Base-by-base conservation (phyloP, 2,797 vertebrate species). In the Sciurus vulgaris region DNA sequence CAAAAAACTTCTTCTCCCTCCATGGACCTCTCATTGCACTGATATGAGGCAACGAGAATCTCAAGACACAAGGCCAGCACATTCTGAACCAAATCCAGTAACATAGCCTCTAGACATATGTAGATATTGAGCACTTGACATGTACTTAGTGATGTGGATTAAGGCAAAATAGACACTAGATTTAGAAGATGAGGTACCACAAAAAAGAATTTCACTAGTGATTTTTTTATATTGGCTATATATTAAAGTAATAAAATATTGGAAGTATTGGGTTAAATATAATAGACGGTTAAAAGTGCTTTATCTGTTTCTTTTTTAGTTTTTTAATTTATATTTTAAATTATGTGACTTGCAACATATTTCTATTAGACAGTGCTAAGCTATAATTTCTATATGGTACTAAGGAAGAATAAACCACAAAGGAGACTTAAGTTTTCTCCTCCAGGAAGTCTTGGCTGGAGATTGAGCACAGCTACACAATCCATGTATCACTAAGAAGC, bases 171-270 rank as follows among this genome's bases (percentile, higher is more conserved):
- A 74, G 0, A 17, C 3, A 74, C 38, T 67, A 28, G 47, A 63
- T 85, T 92, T 65, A 79, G 28, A 91, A 92, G 77, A 79, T 26
- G 54, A 51, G 35, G 51, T 88, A 47, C 14, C 24, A 28, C 35
- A 79, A 92, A 95, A 35, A 92, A 90, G 17, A 41, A 85, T 72
- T 90, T 76, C 54, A 87, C 24, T 47, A 88, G n/a, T 73, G 35
- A 81, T 54, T 77, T 51, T 79, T 74, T 76, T 74, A 65, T 54
- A 24, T 41, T 70, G 83, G 15, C n/a, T 91, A 69, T 18, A 44
- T 69, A 24, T 89, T 72, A 73, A 86, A 63, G 67, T 54, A 33
- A 67, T 59, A 74, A 89, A 47, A 72, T 86, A 79, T 56, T 69
- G 17, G 8, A 70, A 59, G 47, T 47, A 24, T 22, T 74, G 24